phyloP scores from a whole-genome alignment of 2,113 vertebrate genomes.

The Ciconia maguari region DNA sequence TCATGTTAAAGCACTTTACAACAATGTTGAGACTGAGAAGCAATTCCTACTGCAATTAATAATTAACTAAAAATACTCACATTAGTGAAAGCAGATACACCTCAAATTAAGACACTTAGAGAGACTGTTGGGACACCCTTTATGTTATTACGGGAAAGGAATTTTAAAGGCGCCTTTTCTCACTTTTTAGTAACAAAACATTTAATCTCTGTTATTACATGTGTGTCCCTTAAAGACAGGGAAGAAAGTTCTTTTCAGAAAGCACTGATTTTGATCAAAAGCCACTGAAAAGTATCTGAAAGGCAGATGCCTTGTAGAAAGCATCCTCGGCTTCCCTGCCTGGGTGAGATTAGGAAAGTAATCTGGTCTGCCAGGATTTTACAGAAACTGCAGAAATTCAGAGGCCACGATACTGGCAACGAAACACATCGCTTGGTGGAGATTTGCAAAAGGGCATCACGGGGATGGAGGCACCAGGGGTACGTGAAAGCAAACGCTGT shows the following conservation, averaged over 20 bases:
- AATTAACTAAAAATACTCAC: not conserved
- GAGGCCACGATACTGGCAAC: not conserved
- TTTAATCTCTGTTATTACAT: not conserved
- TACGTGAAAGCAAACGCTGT: fast-evolving
- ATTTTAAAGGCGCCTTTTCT: not conserved
- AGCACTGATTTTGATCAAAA: not conserved
- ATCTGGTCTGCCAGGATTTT: not conserved
- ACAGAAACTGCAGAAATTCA: not conserved
- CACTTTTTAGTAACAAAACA: not conserved
- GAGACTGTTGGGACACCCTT: not conserved
- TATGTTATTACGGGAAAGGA: not conserved
- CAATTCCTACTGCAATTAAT: not conserved
- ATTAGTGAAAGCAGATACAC: not conserved
- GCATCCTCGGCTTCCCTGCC: not conserved
- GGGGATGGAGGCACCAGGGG: not conserved
- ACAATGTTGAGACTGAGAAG: not conserved
- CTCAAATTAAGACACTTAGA: not conserved
- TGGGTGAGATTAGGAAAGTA: not conserved
- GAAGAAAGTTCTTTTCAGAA: not conserved
- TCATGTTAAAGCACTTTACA: not conserved
- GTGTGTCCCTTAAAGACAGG: not conserved
- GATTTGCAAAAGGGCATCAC: not conserved
- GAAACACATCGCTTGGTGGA: fast-evolving
- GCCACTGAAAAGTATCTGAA: not conserved
- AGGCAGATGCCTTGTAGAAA: not conserved